A percentile compares a stretch with the other conserved stretches of the same genome.
Conservation (phyloP, 1,140 invertebrate species). For the Drosophila quadrilineata region DNA sequence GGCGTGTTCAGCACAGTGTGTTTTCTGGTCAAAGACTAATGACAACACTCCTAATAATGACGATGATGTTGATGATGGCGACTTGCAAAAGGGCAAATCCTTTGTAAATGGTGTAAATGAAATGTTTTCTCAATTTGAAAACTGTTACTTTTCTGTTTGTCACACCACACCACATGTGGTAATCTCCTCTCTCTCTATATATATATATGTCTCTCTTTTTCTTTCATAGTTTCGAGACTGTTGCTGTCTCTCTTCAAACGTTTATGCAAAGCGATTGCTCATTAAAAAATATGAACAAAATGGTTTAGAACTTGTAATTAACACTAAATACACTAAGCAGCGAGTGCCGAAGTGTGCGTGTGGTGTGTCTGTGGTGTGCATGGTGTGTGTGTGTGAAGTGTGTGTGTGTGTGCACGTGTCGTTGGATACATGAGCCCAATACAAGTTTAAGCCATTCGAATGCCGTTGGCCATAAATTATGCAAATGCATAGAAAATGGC, state of each 20-base stretch:
- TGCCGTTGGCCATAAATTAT: constrained; percentile 42
- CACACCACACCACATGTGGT: constrained; percentile 75
- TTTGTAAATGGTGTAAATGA: constrained; percentile 40
- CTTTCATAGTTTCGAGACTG: no score
- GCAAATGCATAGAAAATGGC: constrained; percentile 24
- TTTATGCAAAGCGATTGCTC: constrained; percentile 47
- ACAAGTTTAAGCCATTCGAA: constrained; percentile 11
- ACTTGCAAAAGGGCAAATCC: constrained; percentile 69
- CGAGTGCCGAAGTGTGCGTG: not conserved
- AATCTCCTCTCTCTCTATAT: no score
- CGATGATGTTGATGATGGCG: constrained; percentile 41
- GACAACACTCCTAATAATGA: constrained; percentile 35
- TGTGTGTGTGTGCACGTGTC: constrained; percentile 21
- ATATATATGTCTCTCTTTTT: no score
- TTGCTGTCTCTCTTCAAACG: no score
- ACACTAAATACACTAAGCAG: not conserved
- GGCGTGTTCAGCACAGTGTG: constrained; percentile 66
- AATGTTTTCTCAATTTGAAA: constrained; percentile 51
- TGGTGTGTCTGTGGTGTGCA: not conserved
- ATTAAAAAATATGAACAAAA: constrained; percentile 54
- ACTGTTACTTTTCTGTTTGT: no score
- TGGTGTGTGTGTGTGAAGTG: not conserved
- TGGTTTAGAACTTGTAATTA: constrained; percentile 38
- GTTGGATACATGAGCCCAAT: constrained; percentile 13
- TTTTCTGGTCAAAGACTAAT: constrained; percentile 64